Evolutionary conservation across 2,797 vertebrate species (phyloP).

Genomic region (Eremophila alpestris): DNA sequence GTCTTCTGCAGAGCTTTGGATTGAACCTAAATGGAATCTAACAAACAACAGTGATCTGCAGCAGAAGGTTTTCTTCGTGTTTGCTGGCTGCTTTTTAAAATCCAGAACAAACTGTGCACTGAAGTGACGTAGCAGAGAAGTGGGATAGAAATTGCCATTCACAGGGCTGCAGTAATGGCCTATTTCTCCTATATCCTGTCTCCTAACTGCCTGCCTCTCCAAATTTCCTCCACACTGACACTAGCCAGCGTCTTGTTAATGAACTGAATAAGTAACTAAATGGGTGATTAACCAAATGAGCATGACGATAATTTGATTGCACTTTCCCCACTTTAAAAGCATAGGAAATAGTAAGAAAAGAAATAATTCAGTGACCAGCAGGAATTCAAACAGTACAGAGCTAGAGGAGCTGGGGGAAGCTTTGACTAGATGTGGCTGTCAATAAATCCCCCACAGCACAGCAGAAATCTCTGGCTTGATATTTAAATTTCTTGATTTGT

Average conservation of each 20-base stretch:
- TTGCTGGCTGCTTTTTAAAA: not conserved
- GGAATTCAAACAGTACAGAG: slow-evolving; percentile 15
- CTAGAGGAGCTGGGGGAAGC: not conserved
- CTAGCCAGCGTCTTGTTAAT: slow-evolving; percentile 7
- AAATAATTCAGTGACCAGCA: slow-evolving; percentile 40
- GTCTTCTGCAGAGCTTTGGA: not conserved
- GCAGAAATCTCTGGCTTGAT: not conserved
- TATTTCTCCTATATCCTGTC: slow-evolving; percentile 40
- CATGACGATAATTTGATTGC: slow-evolving; percentile 37
- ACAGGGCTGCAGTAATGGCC: slow-evolving; percentile 11
- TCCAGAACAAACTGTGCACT: not conserved
- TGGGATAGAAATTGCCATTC: not conserved
- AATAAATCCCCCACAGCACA: not conserved
- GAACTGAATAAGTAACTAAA: slow-evolving; percentile 62
- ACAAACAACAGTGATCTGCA: not conserved
- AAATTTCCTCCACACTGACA: slow-evolving; percentile 41
- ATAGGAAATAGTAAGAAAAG: slow-evolving; percentile 55
- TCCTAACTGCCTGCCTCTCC: not conserved
- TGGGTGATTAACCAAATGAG: slow-evolving; percentile 57
- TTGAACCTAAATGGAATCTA: not conserved
- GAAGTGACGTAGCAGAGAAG: slow-evolving; percentile 20
- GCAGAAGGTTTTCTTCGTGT: not conserved
- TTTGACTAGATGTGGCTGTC: not conserved
- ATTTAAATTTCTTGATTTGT: not conserved
- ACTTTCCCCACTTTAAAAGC: slow-evolving; percentile 31